Evolutionary conservation across 2,888 invertebrate species (phyloP).

Genomic region (Seira ritae): DNA sequence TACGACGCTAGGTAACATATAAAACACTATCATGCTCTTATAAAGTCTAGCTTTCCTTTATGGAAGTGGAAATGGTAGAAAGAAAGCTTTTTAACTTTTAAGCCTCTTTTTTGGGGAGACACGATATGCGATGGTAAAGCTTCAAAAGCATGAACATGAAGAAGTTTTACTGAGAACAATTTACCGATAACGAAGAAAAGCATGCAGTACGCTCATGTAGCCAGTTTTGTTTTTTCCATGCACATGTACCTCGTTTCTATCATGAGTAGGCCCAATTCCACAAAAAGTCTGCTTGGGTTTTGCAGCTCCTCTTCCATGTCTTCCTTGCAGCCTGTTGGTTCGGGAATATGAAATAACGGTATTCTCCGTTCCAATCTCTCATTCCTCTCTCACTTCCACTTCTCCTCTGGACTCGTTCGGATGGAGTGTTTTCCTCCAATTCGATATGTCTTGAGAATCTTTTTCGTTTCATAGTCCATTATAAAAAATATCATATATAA

Average conservation of each 20-base stretch:
- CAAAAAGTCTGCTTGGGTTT: too few species aligned
- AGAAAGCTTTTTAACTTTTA: neutral
- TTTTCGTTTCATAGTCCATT: neutral
- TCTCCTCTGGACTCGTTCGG: conserved; percentile 56
- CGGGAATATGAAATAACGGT: neutral
- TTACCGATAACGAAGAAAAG: too few species aligned
- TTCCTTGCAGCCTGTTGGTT: conserved; percentile 39
- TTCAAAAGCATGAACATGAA: too few species aligned
- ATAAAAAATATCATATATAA: too few species aligned
- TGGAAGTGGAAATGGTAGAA: neutral
- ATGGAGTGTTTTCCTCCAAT: conserved; percentile 20
- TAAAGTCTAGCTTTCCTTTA: neutral
- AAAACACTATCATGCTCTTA: neutral
- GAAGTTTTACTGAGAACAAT: too few species aligned
- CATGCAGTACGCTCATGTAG: neutral
- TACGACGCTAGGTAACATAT: neutral
- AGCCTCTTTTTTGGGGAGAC: too few species aligned
- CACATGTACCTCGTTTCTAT: neutral
- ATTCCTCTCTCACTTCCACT: conserved; percentile 51
- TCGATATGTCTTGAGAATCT: conserved; percentile 33
- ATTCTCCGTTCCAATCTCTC: conserved; percentile 31
- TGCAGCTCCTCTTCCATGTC: neutral
- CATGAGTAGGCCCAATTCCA: too few species aligned
- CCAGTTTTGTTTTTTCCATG: neutral
- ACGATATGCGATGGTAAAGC: too few species aligned